Evolutionary conservation across 92 coral and sea anemone genomes (phyloP), one percentile per base, ranked within the genome.

Genomic region (Epizoanthus ramosus): DNA sequence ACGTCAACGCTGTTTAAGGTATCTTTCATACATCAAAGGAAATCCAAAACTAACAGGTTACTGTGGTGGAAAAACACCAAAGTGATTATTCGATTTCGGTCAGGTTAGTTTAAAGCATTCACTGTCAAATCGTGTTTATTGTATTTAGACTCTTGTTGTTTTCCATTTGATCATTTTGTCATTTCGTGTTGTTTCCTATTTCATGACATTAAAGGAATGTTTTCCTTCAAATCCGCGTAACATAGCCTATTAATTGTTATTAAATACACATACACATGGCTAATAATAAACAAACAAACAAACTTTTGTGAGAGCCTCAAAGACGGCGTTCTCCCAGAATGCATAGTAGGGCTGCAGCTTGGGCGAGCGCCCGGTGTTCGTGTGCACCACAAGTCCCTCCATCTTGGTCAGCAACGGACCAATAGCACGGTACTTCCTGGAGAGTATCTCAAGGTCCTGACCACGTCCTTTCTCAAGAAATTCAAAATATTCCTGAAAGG

Each of bases 371-470:
- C 99, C 99, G 6, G 97, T 91, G 89, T 96, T 96, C 0, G 99
- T 93, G 79, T 96, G 99, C 5, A 93, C 99, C 3, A 96, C 98
- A 33, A 96, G 98, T 50, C 99, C 99, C 84, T 96, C 99, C 99
- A 96, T 96, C 90, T 96, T 96, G 33, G 99, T 96, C 74, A 96
- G 77, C 71, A 96, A 77, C 22, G 99, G 99, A 18, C 99, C 99
- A 67, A 96, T 90, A 5, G 99, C 99, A 43, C 99, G 88, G 87
- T 96, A 93, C 81, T 89, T 96, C 45, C 99, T 91, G 80, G 94
- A 89, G 76, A 96, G 58, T 53, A 85, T 83, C 31, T 96, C 98
- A 28, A 92, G 79, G 84, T 96, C 99, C 60, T 86, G 81, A 21
- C 77, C 90, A 68, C 97, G 92, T 6, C 93, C 90, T 66, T 85